Base-by-base conservation (phyloP, 2,888 invertebrate species). In the Aricia artaxerxes region DNA sequence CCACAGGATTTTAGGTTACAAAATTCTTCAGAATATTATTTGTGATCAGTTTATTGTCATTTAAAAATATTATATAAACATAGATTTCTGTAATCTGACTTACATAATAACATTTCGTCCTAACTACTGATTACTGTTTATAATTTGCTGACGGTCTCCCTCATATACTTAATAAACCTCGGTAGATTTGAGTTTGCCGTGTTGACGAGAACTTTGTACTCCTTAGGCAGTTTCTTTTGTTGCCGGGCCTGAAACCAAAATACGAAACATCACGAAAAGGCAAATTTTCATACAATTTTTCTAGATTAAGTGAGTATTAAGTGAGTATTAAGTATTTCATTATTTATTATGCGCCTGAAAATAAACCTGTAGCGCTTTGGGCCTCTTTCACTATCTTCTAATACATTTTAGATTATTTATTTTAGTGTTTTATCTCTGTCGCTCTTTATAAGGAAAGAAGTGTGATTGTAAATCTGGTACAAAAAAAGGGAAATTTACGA, bases 151-250 rank as follows among this genome's bases (percentile, higher is more conserved):
- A 94, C 82, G 84, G 94, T 91, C 80, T 89, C 89, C 81, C 88
- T 94, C 87, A 96, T 97, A 88, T 97, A 97, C 84, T 96, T 96
- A 80, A 97, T 96, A 88, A 97, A 97, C 84, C 97, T 95, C 4
- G 95, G 93, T 82, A 97, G 91, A 88, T 97, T 97, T 1, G 95
- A 95, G 79, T 95, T 95, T 0, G 96, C 97, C 4, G 97, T 97
- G 78, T 95, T 95, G 2, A 97, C 96, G n/a, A 97, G 94, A 0
- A 96, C 95, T 84, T 95, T 95, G 84, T 97, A 96, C 84, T 96
- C 96, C 80, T 96, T 96, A 0, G 97, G 93, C 3, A 94, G 94
- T 82, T 95, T 95, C 84, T 95, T 96, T 85, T 97, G 96, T 83
- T 95, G 95, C 44, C 95, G 94, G 72, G 96, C 93, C 97, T 97